Conservation (phyloP, 2,113 vertebrate species). For the Podilymbus podiceps region DNA sequence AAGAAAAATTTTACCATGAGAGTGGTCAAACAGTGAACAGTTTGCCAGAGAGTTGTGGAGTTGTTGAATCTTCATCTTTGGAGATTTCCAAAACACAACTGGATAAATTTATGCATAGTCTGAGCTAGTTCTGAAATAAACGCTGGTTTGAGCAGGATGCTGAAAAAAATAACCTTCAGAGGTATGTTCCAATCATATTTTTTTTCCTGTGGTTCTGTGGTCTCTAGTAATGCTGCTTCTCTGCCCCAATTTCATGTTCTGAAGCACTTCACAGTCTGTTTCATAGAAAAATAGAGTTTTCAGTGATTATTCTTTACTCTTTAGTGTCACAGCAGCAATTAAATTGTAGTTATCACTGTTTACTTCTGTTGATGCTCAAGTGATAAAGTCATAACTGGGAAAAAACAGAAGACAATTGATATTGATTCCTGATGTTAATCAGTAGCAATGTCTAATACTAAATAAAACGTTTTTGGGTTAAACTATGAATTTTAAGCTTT, state of each 20-base stretch:
- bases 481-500: neutral
- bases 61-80: neutral
- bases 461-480: neutral
- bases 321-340: neutral
- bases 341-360: neutral
- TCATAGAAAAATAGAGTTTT: neutral
- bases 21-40: neutral
- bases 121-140: neutral
- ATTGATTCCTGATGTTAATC: neutral
- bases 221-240: neutral
- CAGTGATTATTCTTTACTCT: neutral
- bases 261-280: neutral
- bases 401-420: neutral
- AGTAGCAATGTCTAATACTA: neutral
- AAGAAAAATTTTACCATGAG: neutral
- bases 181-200: neutral
- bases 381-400: neutral
- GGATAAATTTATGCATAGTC: neutral
- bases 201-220: rapidly evolving
- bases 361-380: neutral
- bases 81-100: neutral
- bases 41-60: neutral
- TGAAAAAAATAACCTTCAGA: neutral
- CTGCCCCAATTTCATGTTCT: neutral
- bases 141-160: neutral